Evolutionary conservation across 1,140 invertebrate genomes (phyloP).

Genomic region (Camponotus floridanus): DNA sequence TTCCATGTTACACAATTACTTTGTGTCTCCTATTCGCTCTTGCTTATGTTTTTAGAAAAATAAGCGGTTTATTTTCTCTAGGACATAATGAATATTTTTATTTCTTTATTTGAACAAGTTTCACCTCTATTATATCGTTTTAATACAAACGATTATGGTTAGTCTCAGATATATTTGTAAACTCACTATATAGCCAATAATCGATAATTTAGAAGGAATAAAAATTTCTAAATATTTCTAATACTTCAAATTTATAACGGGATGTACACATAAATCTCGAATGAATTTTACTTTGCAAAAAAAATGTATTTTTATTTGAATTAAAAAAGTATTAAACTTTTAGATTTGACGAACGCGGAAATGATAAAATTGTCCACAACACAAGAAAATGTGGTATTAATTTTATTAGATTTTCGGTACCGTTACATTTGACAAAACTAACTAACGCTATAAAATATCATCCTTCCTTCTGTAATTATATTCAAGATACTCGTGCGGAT

Average conservation of each 20-base stretch:
- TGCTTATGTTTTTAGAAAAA: not conserved
- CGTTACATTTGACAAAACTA: not conserved
- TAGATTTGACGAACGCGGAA: not conserved
- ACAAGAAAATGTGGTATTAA: not conserved
- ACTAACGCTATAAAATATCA: not conserved
- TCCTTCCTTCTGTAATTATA: not conserved
- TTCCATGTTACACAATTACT: conserved; percentile 28
- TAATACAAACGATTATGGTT: not conserved
- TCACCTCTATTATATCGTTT: not conserved
- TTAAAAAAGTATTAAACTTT: not conserved
- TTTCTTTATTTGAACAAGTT: not conserved
- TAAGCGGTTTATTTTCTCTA: not conserved
- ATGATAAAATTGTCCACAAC: not conserved
- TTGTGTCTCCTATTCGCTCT: not conserved
- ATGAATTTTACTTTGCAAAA: not conserved
- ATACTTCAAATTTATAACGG: not conserved
- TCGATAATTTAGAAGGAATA: not conserved
- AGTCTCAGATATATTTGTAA: not conserved
- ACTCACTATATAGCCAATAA: not conserved
- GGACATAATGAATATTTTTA: not conserved
- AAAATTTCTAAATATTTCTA: not conserved
- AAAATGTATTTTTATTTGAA: not conserved
- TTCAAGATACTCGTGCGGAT: not conserved
- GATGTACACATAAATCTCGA: too few relatives aligned
- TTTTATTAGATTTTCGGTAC: conserved; percentile 11